phyloP scores from a whole-genome alignment of 2,113 vertebrate genomes.

The Zeus faber region DNA sequence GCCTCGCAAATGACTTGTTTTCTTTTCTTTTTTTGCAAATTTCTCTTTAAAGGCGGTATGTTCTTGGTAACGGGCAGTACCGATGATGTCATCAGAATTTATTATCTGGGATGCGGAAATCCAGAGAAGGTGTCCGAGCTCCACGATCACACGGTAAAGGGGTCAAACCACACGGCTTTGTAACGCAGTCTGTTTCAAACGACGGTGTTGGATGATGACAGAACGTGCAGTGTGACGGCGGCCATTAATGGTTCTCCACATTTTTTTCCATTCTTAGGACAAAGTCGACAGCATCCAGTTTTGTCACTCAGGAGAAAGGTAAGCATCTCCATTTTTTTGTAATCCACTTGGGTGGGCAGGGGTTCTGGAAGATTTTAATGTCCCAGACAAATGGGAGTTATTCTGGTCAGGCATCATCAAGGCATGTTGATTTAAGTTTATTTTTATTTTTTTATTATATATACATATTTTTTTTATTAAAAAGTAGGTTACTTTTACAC shows the following conservation, averaged over 20 bases:
- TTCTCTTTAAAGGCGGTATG: constrained; percentile 83
- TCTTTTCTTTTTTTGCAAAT: not conserved
- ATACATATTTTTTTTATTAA: no score
- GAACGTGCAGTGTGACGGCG: not conserved
- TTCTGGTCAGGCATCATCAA: no score
- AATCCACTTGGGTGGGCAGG: no score
- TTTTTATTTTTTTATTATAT: no score
- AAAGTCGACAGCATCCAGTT: constrained; percentile 99
- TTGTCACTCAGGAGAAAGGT: constrained; percentile 91
- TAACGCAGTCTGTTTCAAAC: not conserved
- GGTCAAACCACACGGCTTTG: not conserved
- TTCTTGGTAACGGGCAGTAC: constrained; percentile 96
- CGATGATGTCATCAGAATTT: constrained; percentile 96
- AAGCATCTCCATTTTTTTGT: no score
- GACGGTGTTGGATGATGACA: constrained; percentile 1
- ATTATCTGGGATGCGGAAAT: constrained; percentile 89
- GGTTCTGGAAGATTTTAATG: no score
- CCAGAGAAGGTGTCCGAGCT: constrained; percentile 93
- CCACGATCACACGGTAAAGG: constrained; percentile 88
- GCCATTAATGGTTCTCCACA: not conserved
- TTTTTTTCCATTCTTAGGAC: constrained; percentile 74
- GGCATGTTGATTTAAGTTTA: no score
- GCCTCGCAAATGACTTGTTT: no score
- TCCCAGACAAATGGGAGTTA: no score
- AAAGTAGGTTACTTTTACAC: no score